A percentile compares a stretch with the other conserved stretches of the same genome.
phyloP scores from a whole-genome alignment of 92 coral and sea anemone species.

The Nematostella vectensis region DNA sequence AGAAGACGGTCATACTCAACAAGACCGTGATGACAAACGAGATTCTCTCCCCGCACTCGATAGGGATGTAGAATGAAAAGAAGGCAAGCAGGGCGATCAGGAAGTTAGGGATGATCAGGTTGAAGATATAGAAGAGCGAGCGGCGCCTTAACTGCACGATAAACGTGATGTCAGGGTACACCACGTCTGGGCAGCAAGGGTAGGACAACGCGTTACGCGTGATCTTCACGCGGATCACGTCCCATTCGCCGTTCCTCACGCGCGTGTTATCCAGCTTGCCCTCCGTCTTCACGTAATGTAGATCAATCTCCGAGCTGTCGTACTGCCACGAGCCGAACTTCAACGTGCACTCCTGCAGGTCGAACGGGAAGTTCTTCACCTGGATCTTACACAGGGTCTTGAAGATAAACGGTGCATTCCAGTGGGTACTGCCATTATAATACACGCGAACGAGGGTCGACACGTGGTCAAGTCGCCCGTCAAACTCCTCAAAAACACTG shows the following conservation, averaged over 20 bases:
- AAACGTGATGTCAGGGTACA: conserved; percentile 56
- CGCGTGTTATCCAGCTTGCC: conserved; percentile 31
- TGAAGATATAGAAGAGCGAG: conserved; percentile 53
- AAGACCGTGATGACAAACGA: conserved; percentile 79
- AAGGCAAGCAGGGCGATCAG: conserved; percentile 71
- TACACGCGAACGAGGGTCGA: conserved; percentile 43
- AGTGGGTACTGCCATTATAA: conserved; percentile 40
- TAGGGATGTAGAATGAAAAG: conserved; percentile 68
- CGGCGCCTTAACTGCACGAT: conserved; percentile 40
- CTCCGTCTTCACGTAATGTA: conserved; percentile 12
- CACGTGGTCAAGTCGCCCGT: conserved; percentile 72
- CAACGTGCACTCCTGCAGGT: conserved; percentile 47
- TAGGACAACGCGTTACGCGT: conserved; percentile 20
- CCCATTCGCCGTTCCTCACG: conserved; percentile 79
- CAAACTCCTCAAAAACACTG: conserved; percentile 86
- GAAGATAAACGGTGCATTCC: conserved; percentile 83
- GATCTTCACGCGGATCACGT: conserved; percentile 28
- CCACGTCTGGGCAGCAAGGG: conserved; percentile 48
- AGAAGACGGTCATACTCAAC: conserved; percentile 76
- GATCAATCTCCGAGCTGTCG: conserved; percentile 23
- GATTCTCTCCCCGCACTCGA: conserved; percentile 79
- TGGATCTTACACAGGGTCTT: conserved; percentile 61
- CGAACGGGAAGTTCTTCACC: conserved; percentile 69
- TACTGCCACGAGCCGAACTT: conserved; percentile 77
- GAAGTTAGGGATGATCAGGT: conserved; percentile 70